Conservation (phyloP, 1,140 invertebrate species). For the Ostrea edulis region DNA sequence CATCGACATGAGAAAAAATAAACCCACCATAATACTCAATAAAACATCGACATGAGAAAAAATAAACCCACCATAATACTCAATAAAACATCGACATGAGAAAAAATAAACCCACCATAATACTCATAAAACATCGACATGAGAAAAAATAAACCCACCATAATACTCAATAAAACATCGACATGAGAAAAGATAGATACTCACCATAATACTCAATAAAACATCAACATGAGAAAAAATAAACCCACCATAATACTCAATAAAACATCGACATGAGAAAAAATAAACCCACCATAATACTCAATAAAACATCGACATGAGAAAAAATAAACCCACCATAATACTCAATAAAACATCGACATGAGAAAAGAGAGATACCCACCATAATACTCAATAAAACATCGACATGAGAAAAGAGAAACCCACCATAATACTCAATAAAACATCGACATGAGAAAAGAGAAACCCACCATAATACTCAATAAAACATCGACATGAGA, state of each 20-base stretch:
- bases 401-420: conserved; percentile 21
- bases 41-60: conserved; percentile 5
- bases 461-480: neutral
- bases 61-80: neutral
- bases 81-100: neutral
- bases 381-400: neutral
- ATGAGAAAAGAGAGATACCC: too few relatives aligned
- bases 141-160: conserved; percentile 26
- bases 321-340: neutral
- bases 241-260: neutral
- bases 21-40: neutral
- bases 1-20: conserved; percentile 27
- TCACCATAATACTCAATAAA: neutral
- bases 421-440: neutral
- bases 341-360: neutral
- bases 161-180: neutral
- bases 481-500: neutral
- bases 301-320: neutral
- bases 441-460: conserved; percentile 17
- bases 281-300: neutral
- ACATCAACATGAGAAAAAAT: conserved; percentile 29
- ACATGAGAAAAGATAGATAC: conserved; percentile 23
- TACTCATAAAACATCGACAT: neutral
- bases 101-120: neutral
- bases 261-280: conserved; percentile 9